Conservation (phyloP, 2,797 vertebrate species). For the Crenichthys baileyi region DNA sequence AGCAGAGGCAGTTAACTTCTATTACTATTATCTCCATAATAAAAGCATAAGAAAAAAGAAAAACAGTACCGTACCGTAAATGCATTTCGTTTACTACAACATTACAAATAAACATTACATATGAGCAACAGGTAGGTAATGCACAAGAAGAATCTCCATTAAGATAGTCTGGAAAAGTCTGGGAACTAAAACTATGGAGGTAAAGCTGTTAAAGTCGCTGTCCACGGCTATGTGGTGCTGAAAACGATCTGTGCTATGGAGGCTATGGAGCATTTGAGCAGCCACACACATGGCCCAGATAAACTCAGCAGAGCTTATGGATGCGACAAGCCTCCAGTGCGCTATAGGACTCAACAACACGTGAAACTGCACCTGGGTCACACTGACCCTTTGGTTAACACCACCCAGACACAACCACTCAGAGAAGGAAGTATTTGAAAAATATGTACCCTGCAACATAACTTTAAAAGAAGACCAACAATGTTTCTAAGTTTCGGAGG, state of each 20-base stretch:
- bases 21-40: neutral
- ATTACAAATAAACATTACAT: slow-evolving; percentile 28
- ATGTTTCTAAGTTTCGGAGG: neutral
- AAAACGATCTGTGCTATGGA: slow-evolving; percentile 21
- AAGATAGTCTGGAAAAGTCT: slow-evolving; percentile 11
- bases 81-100: slow-evolving; percentile 2
- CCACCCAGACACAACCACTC: neutral
- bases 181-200: slow-evolving; percentile 13
- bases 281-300: slow-evolving; percentile 37
- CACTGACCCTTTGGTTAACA: neutral
- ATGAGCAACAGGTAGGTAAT: slow-evolving; percentile 68
- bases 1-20: neutral
- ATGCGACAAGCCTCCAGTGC: slow-evolving; percentile 62
- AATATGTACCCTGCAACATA: neutral
- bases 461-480: slow-evolving; percentile 1
- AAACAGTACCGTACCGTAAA: slow-evolving; percentile 14
- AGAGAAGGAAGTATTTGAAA: neutral
- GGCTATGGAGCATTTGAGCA: slow-evolving; percentile 23
- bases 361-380: slow-evolving; percentile 39
- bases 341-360: slow-evolving; percentile 41
- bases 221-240: slow-evolving; percentile 47
- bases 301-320: slow-evolving; percentile 44
- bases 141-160: slow-evolving; percentile 5
- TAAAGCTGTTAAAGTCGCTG: slow-evolving; percentile 38
- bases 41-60: neutral